phyloP scores from a whole-genome alignment of 2,797 vertebrate genomes.

The Lithobates pipiens region DNA sequence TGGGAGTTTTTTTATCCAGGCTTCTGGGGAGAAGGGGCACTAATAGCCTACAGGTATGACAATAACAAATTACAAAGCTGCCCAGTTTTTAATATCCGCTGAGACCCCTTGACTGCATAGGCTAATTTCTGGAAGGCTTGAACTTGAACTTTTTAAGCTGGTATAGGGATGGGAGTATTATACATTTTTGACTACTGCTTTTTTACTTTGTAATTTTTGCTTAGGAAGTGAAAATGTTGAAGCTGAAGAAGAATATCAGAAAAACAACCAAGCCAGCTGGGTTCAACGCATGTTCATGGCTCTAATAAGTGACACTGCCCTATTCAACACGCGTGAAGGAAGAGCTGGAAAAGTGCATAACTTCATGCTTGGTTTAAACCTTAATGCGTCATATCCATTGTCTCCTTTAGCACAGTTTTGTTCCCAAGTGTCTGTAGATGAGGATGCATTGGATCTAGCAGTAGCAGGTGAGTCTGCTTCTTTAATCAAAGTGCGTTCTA shows the following conservation, averaged over 20 bases:
- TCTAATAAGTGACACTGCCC: conserved; percentile 85
- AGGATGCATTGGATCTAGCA: conserved; percentile 86
- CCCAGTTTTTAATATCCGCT: no score
- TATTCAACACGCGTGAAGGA: conserved; percentile 96
- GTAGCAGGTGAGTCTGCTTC: conserved; percentile 82
- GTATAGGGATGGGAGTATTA: no score
- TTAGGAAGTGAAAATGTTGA: conserved; percentile 82
- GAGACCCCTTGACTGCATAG: no score
- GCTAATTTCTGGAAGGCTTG: no score
- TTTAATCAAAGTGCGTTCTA: no score
- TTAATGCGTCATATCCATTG: conserved; percentile 86
- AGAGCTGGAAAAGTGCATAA: conserved; percentile 97
- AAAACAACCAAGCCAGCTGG: conserved; percentile 89
- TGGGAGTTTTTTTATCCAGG: no score
- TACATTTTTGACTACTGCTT: not conserved
- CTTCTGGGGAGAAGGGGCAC: no score
- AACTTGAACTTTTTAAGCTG: no score
- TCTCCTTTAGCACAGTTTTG: conserved; percentile 77
- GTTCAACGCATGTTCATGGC: conserved; percentile 93
- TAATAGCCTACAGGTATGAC: no score
- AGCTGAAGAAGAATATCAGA: conserved; percentile 77
- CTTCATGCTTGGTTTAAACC: conserved; percentile 96
- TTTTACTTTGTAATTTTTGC: not conserved
- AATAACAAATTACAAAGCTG: no score
- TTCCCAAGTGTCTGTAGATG: conserved; percentile 72